Evolutionary conservation across 2,797 vertebrate species (phyloP), one percentile per base, ranked within the genome.

Genomic region (Loriculus beryllinus): DNA sequence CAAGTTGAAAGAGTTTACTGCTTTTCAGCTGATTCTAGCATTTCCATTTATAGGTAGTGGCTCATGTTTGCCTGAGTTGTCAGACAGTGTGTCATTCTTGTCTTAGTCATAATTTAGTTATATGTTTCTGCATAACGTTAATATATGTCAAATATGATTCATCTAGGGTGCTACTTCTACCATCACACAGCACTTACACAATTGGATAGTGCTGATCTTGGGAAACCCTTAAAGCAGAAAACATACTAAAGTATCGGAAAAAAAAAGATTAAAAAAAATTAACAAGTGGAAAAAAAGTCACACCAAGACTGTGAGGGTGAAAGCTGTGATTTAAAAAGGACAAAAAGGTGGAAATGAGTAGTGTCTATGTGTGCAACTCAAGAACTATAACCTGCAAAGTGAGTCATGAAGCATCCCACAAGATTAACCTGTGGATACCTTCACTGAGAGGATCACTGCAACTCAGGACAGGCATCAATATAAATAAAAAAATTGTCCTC

Each of bases 51-150:
- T 80, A 70, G 57, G 26, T 20, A 49, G 33, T 83, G 91, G 85
- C 49, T 94, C 91, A 45, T 9, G 18, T 75, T 92, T 83, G 28
- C 39, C 62, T 87, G 84, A 92, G 65, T 51, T 81, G 86, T 92
- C 68, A 90, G 90, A 93, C 70, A 57, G 65, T 82, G 78, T 95
- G 84, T 91, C 92, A 95, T 92, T 82, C 39, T 47, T 69, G 18
- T 83, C 78, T 96, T 96, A 96, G 83, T 93, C 93, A 89, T 47
- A 81, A 87, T 75, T 91, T 76, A 64, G 40, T 89, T 95, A 60
- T 19, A 75, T 39, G 28, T 92, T 94, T 82, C 78, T 86, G 60
- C 62, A 82, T 85, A 64, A 82, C 91, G 86, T 74, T 85, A 82
- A 84, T 62, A 15, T 77, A 84, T 91, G 45, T 80, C 78, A 92